Evolutionary conservation across 2,888 invertebrate species (phyloP).

Genomic region (Tenthredo scrophulariae): DNA sequence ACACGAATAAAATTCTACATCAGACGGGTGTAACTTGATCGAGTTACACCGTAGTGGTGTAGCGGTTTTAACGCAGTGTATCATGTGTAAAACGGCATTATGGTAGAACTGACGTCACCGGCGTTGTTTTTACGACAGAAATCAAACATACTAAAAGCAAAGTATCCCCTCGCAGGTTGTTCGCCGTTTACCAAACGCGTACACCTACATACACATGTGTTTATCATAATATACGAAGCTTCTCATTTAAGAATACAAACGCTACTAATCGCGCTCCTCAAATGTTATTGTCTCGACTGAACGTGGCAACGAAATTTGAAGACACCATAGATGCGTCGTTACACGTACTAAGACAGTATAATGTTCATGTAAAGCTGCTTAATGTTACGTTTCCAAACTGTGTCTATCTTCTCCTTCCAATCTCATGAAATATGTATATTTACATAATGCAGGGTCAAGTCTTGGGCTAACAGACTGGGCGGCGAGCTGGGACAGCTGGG

Average conservation of each 20-base stretch:
- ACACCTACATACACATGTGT: background rate
- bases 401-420: background rate
- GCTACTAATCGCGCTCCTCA: background rate
- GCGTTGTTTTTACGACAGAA: background rate
- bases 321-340: background rate
- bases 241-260: conserved; percentile 5
- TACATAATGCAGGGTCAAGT: conserved; percentile 83
- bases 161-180: background rate
- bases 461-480: conserved; percentile 91
- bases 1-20: background rate
- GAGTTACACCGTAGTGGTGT: background rate
- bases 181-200: background rate
- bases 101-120: background rate
- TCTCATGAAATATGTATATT: background rate
- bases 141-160: conserved; percentile 7
- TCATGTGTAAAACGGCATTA: background rate
- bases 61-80: background rate
- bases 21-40: background rate
- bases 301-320: background rate
- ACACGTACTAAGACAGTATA: background rate
- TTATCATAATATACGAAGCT: conserved; percentile 1
- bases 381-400: background rate
- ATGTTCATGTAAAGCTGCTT: background rate
- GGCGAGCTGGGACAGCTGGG: conserved; percentile 90
- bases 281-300: background rate